Percentiles rank a stretch among this genome's conserved stretches.
These are phyloP conservation scores for Rhinichthys osculus DNA, from an alignment of 2,797 vertebrate species.

Conservation along the genomic window DNA sequence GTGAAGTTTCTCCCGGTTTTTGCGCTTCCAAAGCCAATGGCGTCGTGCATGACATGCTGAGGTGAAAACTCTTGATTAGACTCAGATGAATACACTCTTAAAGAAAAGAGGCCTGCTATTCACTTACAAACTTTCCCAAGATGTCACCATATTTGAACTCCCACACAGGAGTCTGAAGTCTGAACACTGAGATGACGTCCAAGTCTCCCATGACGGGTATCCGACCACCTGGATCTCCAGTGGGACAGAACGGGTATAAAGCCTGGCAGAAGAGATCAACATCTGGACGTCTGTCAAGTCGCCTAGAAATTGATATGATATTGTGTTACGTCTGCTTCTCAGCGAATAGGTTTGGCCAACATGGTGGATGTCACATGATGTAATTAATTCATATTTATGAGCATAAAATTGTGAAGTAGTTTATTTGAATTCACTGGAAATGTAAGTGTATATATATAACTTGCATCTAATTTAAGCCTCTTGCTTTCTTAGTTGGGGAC, in stretches of 20 bases:
- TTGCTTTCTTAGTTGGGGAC: no score
- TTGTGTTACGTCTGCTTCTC: not conserved
- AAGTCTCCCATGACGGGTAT: constrained; percentile 85
- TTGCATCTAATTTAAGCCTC: no score
- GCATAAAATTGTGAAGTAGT: not conserved
- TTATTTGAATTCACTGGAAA: not conserved
- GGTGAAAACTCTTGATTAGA: constrained; percentile 3
- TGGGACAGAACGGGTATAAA: constrained; percentile 92
- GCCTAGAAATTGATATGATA: constrained; percentile 72
- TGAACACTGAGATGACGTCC: constrained; percentile 89
- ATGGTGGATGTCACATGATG: not conserved
- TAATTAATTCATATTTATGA: not conserved
- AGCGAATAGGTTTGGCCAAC: not conserved
- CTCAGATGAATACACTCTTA: not conserved
- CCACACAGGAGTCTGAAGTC: constrained; percentile 96
- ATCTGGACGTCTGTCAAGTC: constrained; percentile 88
- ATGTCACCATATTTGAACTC: constrained; percentile 95
- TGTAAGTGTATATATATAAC: not conserved
- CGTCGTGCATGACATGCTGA: constrained; percentile 98
- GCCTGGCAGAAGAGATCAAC: constrained; percentile 91
- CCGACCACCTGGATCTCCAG: constrained; percentile 81
- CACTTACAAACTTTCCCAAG: constrained; percentile 89
- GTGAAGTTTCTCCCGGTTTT: constrained; percentile 88
- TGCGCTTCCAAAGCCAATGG: constrained; percentile 92
- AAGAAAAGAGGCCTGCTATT: not conserved